phyloP scores from a whole-genome alignment of 2,113 vertebrate species.

The Platysteira castanea region DNA sequence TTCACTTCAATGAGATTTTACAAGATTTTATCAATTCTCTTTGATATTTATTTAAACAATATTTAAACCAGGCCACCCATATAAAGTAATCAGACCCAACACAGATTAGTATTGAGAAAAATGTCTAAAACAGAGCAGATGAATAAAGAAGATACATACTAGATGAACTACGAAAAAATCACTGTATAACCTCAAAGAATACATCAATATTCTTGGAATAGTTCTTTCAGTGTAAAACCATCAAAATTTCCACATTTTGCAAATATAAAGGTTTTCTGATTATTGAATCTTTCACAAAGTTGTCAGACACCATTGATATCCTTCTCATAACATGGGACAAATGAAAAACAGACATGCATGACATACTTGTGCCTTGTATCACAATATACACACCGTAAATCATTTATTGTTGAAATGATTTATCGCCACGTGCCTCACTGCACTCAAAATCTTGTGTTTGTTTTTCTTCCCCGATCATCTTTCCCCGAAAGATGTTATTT shows the following conservation, averaged over 20 bases:
- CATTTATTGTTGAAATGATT: not conserved
- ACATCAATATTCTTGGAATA: not conserved
- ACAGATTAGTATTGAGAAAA: not conserved
- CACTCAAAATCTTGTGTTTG: not conserved
- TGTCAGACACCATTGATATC: not conserved
- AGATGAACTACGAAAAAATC: not conserved
- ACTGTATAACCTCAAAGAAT: not conserved
- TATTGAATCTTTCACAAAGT: not conserved
- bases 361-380: not conserved
- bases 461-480: rapidly evolving
- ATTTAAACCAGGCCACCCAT: not conserved
- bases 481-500: too few species aligned
- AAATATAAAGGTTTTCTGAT: not conserved
- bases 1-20: not conserved
- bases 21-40: not conserved
- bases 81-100: not conserved
- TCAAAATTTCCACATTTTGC: not conserved
- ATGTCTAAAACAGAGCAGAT: not conserved
- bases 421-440: not conserved
- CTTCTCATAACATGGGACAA: not conserved
- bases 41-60: too few species aligned
- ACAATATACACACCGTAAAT: not conserved
- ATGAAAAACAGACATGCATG: not conserved
- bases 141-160: not conserved
- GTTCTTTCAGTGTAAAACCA: not conserved